Evolutionary conservation across 1,140 invertebrate genomes (phyloP), one percentile per base, ranked within the genome.

Genomic region (Leptonema lineaticorne): DNA sequence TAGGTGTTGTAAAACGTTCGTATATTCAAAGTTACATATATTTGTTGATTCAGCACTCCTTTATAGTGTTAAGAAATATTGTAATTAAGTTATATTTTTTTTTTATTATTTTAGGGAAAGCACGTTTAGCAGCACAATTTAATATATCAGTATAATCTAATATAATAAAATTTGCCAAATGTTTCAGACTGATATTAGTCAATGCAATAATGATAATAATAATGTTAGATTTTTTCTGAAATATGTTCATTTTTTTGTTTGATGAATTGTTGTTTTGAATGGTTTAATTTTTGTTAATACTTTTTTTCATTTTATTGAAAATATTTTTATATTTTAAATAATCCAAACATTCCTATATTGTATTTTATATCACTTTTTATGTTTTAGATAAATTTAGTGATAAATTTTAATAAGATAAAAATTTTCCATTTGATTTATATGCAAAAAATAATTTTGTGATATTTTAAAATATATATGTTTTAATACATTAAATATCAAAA

Each of bases 91-190:
- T 27, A 26, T 57, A 57, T 16, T 37, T 37, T 16, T 60, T 8
- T 5, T 59, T 16, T 24, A n/a, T 37, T 74, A 58, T 3, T 53
- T 3, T 75, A 82, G 81, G 81, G 77, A 79, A 80, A 60, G 78
- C 75, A 45, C 80, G 81, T 57, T 66, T 83, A 68, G 81, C 81
- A 16, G 80, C 81, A 45, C 80, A 81, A 67, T 83, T 83, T 69
- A 78, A 81, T 71, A 75, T 75, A n/a, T 74, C 76, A 14, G 27
- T 57, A 22, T 66, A 56, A 33, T n/a, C 16, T n/a, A 16, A 65
- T 46, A 18, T n/a, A 63, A 27, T 8, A 30, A 30, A 28, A 48
- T 28, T 6, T 45, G 50, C 46, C 62, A 64, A 48, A 64, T 46
- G 30, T 4, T 53, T 53, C 29, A 64, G 62, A 64, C 62, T 64